phyloP scores from a whole-genome alignment of 2,888 invertebrate species.

The Epinotia ramella region DNA sequence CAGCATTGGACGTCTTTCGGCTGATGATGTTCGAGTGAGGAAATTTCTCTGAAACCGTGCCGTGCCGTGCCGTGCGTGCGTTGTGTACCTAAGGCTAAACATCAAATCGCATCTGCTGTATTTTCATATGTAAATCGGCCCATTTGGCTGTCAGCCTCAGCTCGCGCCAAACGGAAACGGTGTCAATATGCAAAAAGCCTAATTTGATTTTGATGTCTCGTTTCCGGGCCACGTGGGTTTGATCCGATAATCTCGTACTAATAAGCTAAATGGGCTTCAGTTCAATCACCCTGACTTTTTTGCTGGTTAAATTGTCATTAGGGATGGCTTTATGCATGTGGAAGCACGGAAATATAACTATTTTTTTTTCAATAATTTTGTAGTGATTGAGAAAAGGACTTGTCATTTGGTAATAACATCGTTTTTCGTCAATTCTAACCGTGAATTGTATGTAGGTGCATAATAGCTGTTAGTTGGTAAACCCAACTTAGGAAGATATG shows the following conservation, averaged over 20 bases:
- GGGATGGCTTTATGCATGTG: not conserved
- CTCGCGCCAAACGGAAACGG: conserved; percentile 30
- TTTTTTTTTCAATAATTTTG: not conserved
- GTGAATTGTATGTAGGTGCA: too few relatives aligned
- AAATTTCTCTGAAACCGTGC: too few relatives aligned
- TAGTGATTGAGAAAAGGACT: not conserved
- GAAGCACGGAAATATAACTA: not conserved
- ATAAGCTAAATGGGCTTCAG: conserved; percentile 21
- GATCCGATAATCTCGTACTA: conserved; percentile 23
- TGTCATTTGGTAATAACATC: not conserved
- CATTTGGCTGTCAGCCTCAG: conserved; percentile 6
- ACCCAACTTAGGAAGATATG: too few relatives aligned
- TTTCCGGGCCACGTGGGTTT: conserved; percentile 33
- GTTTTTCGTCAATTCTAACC: too few relatives aligned
- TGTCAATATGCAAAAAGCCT: conserved; percentile 41
- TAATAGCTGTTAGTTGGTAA: too few relatives aligned
- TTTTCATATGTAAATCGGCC: conserved; percentile 26
- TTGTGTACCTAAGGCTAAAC: not conserved
- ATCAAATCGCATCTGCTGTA: not conserved
- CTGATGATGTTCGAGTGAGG: too few relatives aligned
- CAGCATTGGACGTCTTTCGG: too few relatives aligned
- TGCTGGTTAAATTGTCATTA: conserved; percentile 25
- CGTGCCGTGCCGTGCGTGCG: too few relatives aligned
- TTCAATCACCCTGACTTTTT: conserved; percentile 23
- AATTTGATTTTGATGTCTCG: conserved; percentile 40